Conservation (phyloP, 2,888 invertebrate genomes). For the Leptopilina syphax region DNA sequence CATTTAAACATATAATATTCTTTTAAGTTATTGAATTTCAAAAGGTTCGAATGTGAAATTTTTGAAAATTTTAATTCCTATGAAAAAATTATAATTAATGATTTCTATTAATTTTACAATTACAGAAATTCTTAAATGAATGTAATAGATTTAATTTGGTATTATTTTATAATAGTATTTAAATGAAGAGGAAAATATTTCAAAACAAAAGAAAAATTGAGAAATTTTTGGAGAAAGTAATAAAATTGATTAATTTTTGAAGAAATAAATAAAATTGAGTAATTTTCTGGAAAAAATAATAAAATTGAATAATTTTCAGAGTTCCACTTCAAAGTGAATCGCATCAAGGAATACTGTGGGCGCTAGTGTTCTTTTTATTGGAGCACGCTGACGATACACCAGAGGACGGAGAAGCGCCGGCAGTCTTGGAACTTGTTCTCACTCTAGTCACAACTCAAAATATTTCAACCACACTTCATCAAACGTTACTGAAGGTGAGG, state of each 20-base stretch:
- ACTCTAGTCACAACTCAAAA: conserved; percentile 73
- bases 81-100: too few species aligned
- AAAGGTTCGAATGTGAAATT: too few species aligned
- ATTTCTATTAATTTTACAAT: too few species aligned
- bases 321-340: conserved; percentile 77
- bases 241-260: too few species aligned
- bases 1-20: too few species aligned
- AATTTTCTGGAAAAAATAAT: conserved; percentile 6
- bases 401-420: conserved; percentile 79
- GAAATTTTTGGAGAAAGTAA: too few species aligned
- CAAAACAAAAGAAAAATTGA: too few species aligned
- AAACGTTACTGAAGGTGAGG: conserved; percentile 77
- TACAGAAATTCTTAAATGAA: too few species aligned
- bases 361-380: conserved; percentile 85
- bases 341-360: conserved; percentile 85
- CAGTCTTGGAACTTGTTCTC: conserved; percentile 80
- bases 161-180: background rate
- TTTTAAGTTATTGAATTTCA: too few species aligned
- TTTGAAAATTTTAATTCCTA: too few species aligned
- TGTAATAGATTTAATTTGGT: background rate
- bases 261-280: too few species aligned
- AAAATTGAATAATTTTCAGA: conserved; percentile 52
- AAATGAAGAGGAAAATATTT: too few species aligned
- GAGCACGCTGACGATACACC: conserved; percentile 85
- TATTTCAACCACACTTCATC: conserved; percentile 77